Base-by-base conservation (phyloP, 2,113 vertebrate genomes). In the Pteruthius melanotis region DNA sequence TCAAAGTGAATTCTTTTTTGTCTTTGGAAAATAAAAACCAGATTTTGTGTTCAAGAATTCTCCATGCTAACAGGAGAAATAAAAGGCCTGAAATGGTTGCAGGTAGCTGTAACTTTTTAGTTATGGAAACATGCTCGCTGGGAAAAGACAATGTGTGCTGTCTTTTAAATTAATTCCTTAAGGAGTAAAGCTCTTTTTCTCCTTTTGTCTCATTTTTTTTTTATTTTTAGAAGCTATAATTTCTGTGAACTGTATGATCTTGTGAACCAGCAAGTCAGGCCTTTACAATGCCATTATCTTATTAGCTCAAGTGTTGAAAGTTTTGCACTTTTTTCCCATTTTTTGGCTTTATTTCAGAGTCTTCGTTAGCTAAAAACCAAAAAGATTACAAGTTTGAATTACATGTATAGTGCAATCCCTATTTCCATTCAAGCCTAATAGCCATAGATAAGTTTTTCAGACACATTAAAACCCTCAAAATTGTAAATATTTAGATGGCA, bases 281-380 rank as follows among this genome's bases (percentile, higher is more conserved):
- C 7, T 49, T 14, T 49, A 28, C 4, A 76, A 44, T 44, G 20
- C 10, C 28, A 60, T 54, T 69, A n/a, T 53, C 17, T 64, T n/a
- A 24, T 39, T 56, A 71, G 10, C 13, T 31, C 20, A 71, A 65
- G 15, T 49, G 23, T 69, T 57, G 18, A 47, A 84, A 66, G 1
- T 65, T 7, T 1, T 66, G 28, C 8, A 14, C 2, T n/a, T 78
- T 72, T 59, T 10, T 0, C 1, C 5, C 4, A 27, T 59, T 82
- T 1, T 59, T 68, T 75, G 40, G 11, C 10, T 89, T 69, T 50
- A 40, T 81, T 83, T 85, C 21, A 50, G 17, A 60, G 65, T 31
- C 12, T 60, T 76, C 27, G 20, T 52, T 81, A 71, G 12, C 17
- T 42, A 44, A 64, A 87, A 53, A 17, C 6, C 0, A 63, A 47